Evolutionary conservation across 2,797 vertebrate species (phyloP).

Genomic region (Avahi laniger): DNA sequence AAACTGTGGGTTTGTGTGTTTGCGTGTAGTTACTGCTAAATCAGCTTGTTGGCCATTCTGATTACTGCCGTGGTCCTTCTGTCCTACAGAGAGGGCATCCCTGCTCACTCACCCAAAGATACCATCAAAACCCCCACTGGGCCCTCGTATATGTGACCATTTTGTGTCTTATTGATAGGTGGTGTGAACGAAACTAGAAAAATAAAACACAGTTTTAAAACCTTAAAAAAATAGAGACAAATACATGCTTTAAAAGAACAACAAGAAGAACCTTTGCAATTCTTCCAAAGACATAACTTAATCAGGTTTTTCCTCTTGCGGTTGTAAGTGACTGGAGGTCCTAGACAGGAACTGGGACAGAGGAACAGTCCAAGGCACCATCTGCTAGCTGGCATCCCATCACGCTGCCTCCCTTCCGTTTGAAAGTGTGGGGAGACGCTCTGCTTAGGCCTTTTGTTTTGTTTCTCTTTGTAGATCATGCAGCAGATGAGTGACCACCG

Average conservation of each 20-base stretch:
- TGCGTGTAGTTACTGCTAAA: background rate
- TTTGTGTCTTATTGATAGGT: background rate
- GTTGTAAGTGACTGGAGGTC: background rate
- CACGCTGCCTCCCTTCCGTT: background rate
- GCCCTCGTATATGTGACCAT: background rate
- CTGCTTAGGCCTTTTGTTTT: background rate
- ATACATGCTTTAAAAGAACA: background rate
- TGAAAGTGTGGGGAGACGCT: background rate
- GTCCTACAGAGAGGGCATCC: background rate
- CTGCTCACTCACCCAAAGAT: background rate
- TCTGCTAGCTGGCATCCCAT: background rate
- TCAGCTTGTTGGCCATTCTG: background rate
- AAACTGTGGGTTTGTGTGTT: background rate
- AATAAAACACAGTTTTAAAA: background rate
- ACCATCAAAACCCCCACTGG: background rate
- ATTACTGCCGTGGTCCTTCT: background rate
- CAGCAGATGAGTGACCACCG: slow-evolving; percentile 98
- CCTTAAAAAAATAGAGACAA: background rate
- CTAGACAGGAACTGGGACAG: background rate
- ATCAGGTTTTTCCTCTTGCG: background rate
- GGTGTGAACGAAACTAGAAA: background rate
- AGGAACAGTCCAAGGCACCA: background rate
- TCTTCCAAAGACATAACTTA: background rate
- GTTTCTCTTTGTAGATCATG: slow-evolving; percentile 90
- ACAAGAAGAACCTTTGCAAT: background rate